Percentiles rank a stretch among this genome's conserved stretches.
Conservation (phyloP, 37 sponge, comb jelly and placozoan species). For the Halisarca cf. caerulea region DNA sequence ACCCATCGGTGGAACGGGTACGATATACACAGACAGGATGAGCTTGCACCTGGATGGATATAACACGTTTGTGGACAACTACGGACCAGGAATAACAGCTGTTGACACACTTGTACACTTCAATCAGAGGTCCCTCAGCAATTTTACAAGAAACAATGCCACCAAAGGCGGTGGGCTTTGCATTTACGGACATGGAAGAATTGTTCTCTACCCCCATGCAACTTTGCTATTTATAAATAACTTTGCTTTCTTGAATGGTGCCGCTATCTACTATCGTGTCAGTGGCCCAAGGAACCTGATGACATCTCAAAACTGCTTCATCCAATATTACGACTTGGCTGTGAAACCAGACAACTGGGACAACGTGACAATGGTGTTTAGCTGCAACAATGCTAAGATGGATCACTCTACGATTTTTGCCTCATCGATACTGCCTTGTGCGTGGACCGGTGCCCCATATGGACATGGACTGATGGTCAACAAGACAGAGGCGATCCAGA, state of each 20-base stretch:
- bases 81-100: not conserved
- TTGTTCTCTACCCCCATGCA: not conserved
- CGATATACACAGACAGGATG: conserved; percentile 1
- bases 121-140: not conserved
- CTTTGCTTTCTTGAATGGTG: not conserved
- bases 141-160: not conserved
- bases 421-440: not conserved
- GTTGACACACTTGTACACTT: not conserved
- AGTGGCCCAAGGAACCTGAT: conserved; percentile 14
- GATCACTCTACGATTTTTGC: not conserved
- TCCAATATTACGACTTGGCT: not conserved
- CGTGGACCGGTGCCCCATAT: conserved; percentile 21
- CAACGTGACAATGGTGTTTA: not conserved
- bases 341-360: not conserved
- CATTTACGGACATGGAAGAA: conserved; percentile 2
- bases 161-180: not conserved
- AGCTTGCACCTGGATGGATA: not conserved
- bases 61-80: not conserved
- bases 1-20: not conserved
- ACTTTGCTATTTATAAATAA: not conserved
- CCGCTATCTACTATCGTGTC: not conserved
- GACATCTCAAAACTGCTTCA: conserved; percentile 19
- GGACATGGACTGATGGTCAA: not conserved
- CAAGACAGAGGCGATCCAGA: not conserved
- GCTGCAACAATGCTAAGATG: conserved; percentile 15